phyloP scores from a whole-genome alignment of 2,888 invertebrate species.

The Diloba caeruleocephala region DNA sequence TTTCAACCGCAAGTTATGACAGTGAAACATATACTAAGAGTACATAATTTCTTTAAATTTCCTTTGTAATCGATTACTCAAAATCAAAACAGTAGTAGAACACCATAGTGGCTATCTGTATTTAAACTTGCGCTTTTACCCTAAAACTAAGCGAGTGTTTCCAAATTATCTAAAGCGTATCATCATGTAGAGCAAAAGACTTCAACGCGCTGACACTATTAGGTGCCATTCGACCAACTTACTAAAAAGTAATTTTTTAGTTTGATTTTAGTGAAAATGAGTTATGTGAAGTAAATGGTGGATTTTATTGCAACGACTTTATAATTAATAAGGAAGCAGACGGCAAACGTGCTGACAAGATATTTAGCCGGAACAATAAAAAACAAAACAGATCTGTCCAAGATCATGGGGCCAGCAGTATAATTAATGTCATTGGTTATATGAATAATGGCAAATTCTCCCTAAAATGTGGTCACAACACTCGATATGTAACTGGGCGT shows the following conservation, averaged over 20 bases:
- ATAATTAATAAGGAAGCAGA: too few species aligned
- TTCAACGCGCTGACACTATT: conserved; percentile 37
- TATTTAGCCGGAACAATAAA: too few species aligned
- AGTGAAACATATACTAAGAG: too few species aligned
- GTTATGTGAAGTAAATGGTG: conserved; percentile 16
- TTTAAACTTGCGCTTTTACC: conserved; percentile 43
- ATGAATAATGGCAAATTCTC: too few species aligned
- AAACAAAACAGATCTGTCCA: too few species aligned
- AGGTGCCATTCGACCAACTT: conserved; percentile 11
- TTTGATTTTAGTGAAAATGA: conserved; percentile 6
- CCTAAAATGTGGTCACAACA: too few species aligned
- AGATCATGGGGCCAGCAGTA: too few species aligned
- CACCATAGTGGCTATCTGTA: conserved; percentile 8
- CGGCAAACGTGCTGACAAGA: too few species aligned
- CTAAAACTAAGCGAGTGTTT: conserved; percentile 35
- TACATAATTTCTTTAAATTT: background rate
- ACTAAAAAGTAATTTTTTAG: conserved; percentile 10
- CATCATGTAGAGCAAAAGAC: conserved; percentile 59
- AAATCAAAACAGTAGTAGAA: conserved; percentile 22
- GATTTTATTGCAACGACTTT: too few species aligned
- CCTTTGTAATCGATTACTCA: conserved; percentile 19
- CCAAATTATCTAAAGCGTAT: background rate
- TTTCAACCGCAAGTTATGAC: background rate
- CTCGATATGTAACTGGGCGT: too few species aligned
- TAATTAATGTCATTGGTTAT: too few species aligned